Conservation (phyloP, 2,888 invertebrate genomes). For the Dryobota labecula region DNA sequence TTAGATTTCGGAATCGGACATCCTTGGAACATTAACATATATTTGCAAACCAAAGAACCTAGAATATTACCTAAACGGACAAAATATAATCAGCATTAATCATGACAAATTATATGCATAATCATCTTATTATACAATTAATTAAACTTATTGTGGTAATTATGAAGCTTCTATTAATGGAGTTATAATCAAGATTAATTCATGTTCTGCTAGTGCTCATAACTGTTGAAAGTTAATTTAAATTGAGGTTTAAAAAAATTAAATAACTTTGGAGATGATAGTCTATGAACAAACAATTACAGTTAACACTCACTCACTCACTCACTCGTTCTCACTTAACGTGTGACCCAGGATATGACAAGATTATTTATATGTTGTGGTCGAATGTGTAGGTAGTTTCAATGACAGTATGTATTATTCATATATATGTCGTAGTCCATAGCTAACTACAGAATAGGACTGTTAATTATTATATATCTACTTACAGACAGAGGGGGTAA, state of each 20-base stretch:
- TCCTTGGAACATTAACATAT: constrained; percentile 46
- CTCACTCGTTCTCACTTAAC: not conserved
- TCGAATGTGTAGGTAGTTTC: not conserved
- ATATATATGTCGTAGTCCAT: not conserved
- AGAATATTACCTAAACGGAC: constrained; percentile 9
- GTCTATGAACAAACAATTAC: not conserved
- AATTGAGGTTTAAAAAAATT: not conserved
- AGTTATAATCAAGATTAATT: constrained; percentile 18
- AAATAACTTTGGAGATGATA: not conserved
- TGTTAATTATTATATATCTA: not conserved
- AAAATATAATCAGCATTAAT: constrained; percentile 11
- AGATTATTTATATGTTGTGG: not conserved
- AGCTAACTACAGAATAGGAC: not conserved
- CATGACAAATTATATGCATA: not conserved
- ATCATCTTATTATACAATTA: constrained; percentile 31
- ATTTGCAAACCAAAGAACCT: constrained; percentile 37
- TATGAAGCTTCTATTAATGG: not conserved
- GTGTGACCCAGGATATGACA: no score
- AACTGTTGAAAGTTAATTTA: not conserved
- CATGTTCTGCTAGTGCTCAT: not conserved
- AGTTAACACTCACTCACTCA: no score
- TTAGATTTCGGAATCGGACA: constrained; percentile 37
- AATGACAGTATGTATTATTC: not conserved
- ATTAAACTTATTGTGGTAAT: constrained; percentile 15
- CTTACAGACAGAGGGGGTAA: not conserved